Percentiles rank a stretch among this genome's conserved stretches.
Evolutionary conservation across 23 tunicate species (phyloP).

Genomic region (Halocynthia aurantium): DNA sequence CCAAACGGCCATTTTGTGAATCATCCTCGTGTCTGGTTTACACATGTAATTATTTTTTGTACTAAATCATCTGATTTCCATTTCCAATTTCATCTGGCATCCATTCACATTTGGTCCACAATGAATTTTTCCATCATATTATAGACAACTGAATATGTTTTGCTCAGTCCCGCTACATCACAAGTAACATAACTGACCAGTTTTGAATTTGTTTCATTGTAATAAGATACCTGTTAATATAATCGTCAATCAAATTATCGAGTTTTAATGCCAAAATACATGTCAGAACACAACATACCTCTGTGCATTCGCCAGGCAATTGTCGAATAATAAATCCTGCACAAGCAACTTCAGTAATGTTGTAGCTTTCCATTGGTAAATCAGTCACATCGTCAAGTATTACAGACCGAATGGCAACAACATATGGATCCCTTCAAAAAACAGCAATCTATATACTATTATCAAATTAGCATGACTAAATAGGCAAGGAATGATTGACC

Average conservation of each 20-base stretch:
- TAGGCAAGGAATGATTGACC: no score
- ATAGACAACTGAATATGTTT: constrained; percentile 25
- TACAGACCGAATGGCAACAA: constrained; percentile 69
- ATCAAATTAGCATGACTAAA: no score
- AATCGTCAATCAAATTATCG: neutral
- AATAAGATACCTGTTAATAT: constrained; percentile 40
- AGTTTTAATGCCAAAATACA: neutral
- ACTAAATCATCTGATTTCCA: no score
- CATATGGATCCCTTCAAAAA: constrained; percentile 54
- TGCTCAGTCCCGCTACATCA: constrained; percentile 64
- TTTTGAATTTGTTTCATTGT: constrained; percentile 72
- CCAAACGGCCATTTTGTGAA: no score
- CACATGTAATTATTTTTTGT: no score
- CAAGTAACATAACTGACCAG: constrained; percentile 44
- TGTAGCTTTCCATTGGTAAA: constrained; percentile 10
- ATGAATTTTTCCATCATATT: constrained; percentile 14
- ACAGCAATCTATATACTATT: no score
- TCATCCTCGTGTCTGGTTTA: no score
- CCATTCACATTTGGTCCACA: constrained; percentile 5
- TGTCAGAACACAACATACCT: constrained; percentile 22
- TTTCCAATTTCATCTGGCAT: no score
- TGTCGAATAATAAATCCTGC: constrained; percentile 56
- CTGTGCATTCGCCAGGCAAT: constrained; percentile 42
- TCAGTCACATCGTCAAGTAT: constrained; percentile 5
- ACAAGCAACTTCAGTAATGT: constrained; percentile 54